Conservation (phyloP, 2,113 vertebrate species). For the Sterrhoptilus dennistouni region DNA sequence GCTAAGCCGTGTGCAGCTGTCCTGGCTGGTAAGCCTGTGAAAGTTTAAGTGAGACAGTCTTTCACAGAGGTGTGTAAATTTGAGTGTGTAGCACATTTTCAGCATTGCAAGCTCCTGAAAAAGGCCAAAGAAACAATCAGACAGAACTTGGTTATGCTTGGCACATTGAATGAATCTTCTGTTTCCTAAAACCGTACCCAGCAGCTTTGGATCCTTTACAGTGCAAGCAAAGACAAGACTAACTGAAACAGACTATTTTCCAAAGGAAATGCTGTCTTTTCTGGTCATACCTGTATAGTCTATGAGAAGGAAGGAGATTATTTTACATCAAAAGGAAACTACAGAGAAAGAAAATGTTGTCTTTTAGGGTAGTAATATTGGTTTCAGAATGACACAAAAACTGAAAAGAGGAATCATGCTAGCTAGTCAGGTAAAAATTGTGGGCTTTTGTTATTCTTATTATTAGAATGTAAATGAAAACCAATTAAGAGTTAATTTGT, state of each 20-base stretch:
- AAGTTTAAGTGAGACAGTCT: neutral
- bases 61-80: neutral
- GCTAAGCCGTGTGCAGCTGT: accelerated
- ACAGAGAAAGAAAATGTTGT: neutral
- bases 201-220: neutral
- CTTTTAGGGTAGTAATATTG: neutral
- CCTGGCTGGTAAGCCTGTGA: neutral
- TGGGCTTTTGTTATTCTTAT: neutral
- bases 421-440: conserved; percentile 40
- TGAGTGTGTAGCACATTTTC: neutral
- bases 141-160: neutral
- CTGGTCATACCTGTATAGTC: neutral
- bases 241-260: neutral
- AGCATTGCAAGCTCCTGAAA: neutral
- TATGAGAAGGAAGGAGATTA: neutral
- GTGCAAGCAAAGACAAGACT: neutral
- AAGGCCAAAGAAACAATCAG: neutral
- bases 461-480: neutral
- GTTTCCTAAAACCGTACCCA: neutral
- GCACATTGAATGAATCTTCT: neutral
- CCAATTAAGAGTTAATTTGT: neutral
- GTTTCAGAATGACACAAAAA: neutral
- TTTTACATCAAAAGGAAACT: neutral
- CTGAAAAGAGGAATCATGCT: neutral
- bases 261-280: neutral